Conservation (phyloP, 1,140 invertebrate species). For the Drosophila seguyi region DNA sequence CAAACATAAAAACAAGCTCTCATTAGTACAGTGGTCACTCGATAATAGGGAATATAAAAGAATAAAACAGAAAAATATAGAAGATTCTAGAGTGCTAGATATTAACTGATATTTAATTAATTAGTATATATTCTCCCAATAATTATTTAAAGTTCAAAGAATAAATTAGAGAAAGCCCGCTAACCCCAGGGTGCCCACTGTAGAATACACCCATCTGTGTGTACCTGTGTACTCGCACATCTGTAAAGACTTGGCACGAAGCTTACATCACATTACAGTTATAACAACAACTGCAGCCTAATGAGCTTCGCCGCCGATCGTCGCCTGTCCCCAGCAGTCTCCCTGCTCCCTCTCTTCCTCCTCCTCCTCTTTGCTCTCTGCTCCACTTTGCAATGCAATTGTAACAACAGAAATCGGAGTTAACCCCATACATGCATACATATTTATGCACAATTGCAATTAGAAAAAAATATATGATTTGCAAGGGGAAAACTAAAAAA, state of each 20-base stretch:
- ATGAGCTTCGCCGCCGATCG: constrained; percentile 31
- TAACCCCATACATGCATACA: constrained; percentile 2
- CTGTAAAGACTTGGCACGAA: constrained; percentile 3
- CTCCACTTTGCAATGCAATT: constrained; percentile 2
- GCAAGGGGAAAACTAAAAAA: constrained; percentile 16
- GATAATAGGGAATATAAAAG: neutral
- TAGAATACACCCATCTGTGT: neutral
- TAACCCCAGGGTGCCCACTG: neutral
- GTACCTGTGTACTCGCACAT: neutral
- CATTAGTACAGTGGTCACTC: constrained; percentile 10
- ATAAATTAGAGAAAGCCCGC: neutral
- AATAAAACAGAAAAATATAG: neutral
- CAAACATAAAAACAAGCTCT: constrained; percentile 1
- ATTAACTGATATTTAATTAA: neutral
- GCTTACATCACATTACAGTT: constrained; percentile 57
- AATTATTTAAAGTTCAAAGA: neutral
- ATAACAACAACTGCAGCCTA: constrained; percentile 40
- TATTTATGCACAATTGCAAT: constrained; percentile 20
- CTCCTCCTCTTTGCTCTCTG: neutral
- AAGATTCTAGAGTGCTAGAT: no score
- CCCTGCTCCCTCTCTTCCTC: neutral
- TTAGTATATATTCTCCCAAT: neutral
- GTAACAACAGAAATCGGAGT: constrained; percentile 25
- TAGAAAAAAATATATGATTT: constrained; percentile 23
- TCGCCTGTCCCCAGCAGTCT: constrained; percentile 19